Evolutionary conservation across 1,140 invertebrate genomes (phyloP), one percentile per base, ranked within the genome.

Genomic region (Drosophila setifemur): DNA sequence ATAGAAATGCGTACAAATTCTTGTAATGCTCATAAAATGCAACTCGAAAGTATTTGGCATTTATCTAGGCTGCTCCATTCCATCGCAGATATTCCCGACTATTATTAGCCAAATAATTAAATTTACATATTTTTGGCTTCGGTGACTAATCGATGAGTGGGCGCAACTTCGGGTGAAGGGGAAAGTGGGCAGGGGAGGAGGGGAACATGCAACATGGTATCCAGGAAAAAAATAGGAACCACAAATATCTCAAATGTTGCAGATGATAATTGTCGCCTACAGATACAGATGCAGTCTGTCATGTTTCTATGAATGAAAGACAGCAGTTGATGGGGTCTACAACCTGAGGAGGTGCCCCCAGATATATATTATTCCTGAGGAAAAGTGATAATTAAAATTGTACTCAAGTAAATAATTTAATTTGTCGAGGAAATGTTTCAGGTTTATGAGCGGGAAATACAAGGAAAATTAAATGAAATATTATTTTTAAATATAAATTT

Each of bases 81-180:
- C 28, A 23, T 43, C 47, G 11, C 12, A 53, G 45, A 53, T 49
- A 49, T 60, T 19, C 39, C n/a, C 11, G n/a, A 18, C 75, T 73
- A 73, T 69, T 52, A 69, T 45, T 79, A 74, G 47, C 9, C 9
- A 9, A 39, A 40, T 43, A 48, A 53, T 54, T 75, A 29, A 63
- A 75, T 40, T 42, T 2, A 53, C 67, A 54, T 50, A 73, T 68
- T 50, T 60, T 21, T 37, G 49, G 14, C 29, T 23, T 19, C 31
- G 45, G 44, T 78, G 75, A 78, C 49, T 79, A 73, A 79, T 52
- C 21, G 21, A 72, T 40, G 66, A 58, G 52, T 63, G 39, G 53
- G 25, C 12, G 29, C n/a, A n/a, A n/a, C n/a, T n/a, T n/a, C n/a
- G n/a, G n/a, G n/a, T n/a, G n/a, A n/a, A 3, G 16, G 12, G 23